Percentiles rank a stretch among this genome's conserved stretches.
These are phyloP conservation scores for Podargus strigoides DNA, from an alignment of 2,797 vertebrate genomes.

Conservation along the genomic window DNA sequence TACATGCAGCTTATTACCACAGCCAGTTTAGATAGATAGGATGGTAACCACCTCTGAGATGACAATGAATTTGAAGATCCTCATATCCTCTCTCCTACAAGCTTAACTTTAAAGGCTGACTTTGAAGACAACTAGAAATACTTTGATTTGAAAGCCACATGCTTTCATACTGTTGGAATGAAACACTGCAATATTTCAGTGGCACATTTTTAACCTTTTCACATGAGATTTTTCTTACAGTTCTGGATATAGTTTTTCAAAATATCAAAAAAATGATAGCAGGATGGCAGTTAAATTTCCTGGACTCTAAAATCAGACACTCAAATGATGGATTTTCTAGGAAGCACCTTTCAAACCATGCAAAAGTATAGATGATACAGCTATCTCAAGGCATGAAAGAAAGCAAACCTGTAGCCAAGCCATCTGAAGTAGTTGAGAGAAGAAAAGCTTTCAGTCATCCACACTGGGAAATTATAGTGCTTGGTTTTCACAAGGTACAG, in stretches of 20 bases:
- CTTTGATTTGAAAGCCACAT: background rate
- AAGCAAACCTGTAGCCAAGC: background rate
- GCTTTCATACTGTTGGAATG: background rate
- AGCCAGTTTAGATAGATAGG: background rate
- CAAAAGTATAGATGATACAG: background rate
- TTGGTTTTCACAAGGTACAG: background rate
- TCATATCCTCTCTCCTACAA: background rate
- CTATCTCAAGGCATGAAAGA: background rate
- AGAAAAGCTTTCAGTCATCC: background rate
- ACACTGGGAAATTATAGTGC: background rate
- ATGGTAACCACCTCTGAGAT: background rate
- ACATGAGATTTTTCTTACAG: background rate
- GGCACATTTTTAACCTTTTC: background rate
- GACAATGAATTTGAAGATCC: background rate
- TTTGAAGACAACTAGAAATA: background rate
- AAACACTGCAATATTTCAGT: background rate
- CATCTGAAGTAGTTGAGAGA: background rate
- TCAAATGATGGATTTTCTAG: background rate
- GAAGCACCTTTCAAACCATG: background rate
- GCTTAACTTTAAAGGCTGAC: background rate
- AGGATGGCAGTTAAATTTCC: background rate
- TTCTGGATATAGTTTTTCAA: background rate
- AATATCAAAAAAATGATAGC: background rate
- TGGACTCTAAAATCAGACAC: background rate
- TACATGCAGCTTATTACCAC: background rate